A percentile compares a stretch with the other conserved stretches of the same genome.
These are phyloP conservation scores for Caenorhabditis sp. DNA, from an alignment of 2,888 invertebrate genomes.

Conservation along the genomic window DNA sequence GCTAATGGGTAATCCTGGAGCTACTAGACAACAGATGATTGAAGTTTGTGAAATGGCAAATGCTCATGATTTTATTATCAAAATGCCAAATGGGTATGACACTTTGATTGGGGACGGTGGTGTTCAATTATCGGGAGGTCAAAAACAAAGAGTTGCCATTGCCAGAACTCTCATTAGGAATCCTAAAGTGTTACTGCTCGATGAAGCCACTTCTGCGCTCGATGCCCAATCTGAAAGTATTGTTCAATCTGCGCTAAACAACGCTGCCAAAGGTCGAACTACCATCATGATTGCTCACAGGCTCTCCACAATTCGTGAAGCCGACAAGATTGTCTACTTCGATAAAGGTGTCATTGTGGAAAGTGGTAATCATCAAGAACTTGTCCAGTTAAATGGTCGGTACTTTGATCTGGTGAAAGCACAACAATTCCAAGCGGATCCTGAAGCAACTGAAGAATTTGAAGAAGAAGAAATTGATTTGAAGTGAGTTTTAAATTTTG, in stretches of 20 bases:
- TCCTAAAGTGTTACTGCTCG: constrained; percentile 43
- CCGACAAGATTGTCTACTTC: constrained; percentile 47
- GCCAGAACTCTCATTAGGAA: constrained; percentile 47
- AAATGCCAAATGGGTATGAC: constrained; percentile 51
- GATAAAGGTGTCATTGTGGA: constrained; percentile 56
- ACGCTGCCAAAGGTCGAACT: constrained; percentile 52
- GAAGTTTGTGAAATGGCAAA: constrained; percentile 48
- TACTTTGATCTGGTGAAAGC: constrained; percentile 50
- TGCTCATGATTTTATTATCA: constrained; percentile 52
- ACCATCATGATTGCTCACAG: constrained; percentile 55
- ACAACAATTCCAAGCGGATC: constrained; percentile 39
- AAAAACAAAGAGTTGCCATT: constrained; percentile 52
- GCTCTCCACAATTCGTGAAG: constrained; percentile 45
- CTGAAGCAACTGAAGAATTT: constrained; percentile 5
- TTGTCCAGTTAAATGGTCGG: constrained; percentile 46
- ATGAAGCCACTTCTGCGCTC: constrained; percentile 50
- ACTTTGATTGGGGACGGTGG: constrained; percentile 48
- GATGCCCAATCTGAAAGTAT: constrained; percentile 52
- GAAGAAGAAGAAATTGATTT: constrained; percentile 14
- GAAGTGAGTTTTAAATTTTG: not conserved
- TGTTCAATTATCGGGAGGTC: constrained; percentile 51
- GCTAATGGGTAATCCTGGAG: constrained; percentile 37
- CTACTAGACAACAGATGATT: constrained; percentile 42
- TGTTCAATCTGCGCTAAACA: constrained; percentile 53
- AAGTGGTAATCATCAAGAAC: constrained; percentile 44